These are phyloP conservation scores for Cheilosia variabilis DNA, from an alignment of 2,888 invertebrate genomes.

Conservation along the genomic window DNA sequence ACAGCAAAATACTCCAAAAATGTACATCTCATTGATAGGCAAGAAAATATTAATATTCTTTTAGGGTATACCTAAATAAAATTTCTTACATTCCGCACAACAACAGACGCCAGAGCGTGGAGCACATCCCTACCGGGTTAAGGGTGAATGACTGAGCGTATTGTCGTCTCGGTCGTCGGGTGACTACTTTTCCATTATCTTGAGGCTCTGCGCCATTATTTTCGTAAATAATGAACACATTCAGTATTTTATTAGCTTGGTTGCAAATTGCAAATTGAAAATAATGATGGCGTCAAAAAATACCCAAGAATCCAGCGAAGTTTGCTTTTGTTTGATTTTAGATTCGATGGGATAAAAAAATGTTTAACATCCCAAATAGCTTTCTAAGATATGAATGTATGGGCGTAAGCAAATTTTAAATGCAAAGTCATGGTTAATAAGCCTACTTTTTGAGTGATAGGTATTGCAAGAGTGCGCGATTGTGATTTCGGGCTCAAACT, in stretches of 20 bases:
- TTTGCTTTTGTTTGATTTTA: background rate
- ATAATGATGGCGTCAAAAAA: slow-evolving; percentile 26
- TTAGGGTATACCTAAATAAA: slow-evolving; percentile 55
- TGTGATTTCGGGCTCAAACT: too few relatives aligned
- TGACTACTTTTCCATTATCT: too few relatives aligned
- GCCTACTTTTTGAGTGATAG: too few relatives aligned
- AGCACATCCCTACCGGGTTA: background rate
- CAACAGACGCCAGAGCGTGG: too few relatives aligned
- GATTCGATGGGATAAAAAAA: slow-evolving; percentile 9
- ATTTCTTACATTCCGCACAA: slow-evolving; percentile 15
- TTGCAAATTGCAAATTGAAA: slow-evolving; percentile 46
- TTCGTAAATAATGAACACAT: slow-evolving; percentile 37
- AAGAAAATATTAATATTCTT: slow-evolving; percentile 59
- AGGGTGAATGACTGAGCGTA: background rate
- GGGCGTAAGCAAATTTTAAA: too few relatives aligned
- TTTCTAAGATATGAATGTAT: background rate
- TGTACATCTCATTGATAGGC: slow-evolving; percentile 67
- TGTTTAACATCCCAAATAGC: slow-evolving; percentile 13
- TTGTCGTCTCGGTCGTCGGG: too few relatives aligned
- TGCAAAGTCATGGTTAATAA: too few relatives aligned
- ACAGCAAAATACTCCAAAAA: slow-evolving; percentile 39
- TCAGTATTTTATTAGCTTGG: slow-evolving; percentile 2
- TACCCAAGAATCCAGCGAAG: background rate
- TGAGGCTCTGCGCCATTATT: slow-evolving; percentile 3
- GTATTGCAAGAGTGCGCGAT: too few relatives aligned